A percentile compares a stretch with the other conserved stretches of the same genome.
These are phyloP conservation scores for Anodontia alba DNA, from an alignment of 2,888 invertebrate genomes.

Conservation along the genomic window DNA sequence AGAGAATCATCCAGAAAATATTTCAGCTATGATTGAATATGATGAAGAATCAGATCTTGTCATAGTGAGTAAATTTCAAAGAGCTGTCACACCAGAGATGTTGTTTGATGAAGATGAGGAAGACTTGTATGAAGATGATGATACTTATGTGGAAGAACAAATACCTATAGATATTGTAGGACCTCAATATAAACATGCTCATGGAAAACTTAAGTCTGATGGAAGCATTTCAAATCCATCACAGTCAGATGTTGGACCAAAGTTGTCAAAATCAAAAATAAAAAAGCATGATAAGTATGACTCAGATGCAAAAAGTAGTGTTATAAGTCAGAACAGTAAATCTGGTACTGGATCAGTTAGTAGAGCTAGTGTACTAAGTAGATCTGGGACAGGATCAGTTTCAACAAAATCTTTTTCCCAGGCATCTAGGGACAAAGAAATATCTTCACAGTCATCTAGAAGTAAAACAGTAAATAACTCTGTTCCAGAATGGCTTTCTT, in stretches of 20 bases:
- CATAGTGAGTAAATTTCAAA: conserved; percentile 39
- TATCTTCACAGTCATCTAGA: conserved; percentile 3
- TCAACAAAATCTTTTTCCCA: conserved; percentile 35
- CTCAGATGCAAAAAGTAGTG: neutral
- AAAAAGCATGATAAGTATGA: neutral
- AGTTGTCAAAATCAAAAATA: conserved; percentile 13
- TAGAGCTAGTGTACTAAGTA: neutral
- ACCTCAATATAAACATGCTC: neutral
- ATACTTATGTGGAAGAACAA: neutral
- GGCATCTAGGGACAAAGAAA: conserved; percentile 22
- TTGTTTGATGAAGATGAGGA: conserved; percentile 11
- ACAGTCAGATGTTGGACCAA: conserved; percentile 31
- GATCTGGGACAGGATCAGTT: conserved; percentile 26
- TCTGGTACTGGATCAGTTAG: neutral
- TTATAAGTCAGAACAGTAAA: neutral
- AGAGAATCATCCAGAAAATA: conserved; percentile 39
- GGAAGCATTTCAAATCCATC: conserved; percentile 19
- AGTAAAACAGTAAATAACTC: conserved; percentile 16
- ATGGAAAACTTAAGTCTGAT: conserved; percentile 16
- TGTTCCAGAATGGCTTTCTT: conserved; percentile 40
- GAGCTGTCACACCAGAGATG: conserved; percentile 9
- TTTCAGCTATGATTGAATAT: conserved; percentile 45
- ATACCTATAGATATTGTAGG: conserved; percentile 3
- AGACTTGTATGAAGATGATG: conserved; percentile 28
- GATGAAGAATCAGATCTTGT: conserved; percentile 37